Percentiles rank a stretch among this genome's conserved stretches.
phyloP scores from a whole-genome alignment of 1,140 invertebrate species.

The Amphibalanus amphitrite region DNA sequence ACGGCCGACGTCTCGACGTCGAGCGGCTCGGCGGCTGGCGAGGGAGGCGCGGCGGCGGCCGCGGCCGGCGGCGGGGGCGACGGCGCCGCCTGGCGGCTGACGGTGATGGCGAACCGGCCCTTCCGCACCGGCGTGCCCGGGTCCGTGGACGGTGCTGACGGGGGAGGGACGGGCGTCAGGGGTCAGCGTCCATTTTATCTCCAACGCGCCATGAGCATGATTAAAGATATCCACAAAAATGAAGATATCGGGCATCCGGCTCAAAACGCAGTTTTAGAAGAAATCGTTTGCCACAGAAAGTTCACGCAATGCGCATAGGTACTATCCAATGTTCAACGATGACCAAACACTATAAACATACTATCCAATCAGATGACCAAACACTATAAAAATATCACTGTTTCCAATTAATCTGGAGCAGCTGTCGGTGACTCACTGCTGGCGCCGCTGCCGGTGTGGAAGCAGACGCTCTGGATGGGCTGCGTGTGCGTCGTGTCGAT shows the following conservation, averaged over 20 bases:
- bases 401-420: too few relatives aligned
- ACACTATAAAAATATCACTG: too few relatives aligned
- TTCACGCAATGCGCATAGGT: too few relatives aligned
- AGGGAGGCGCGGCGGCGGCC: background rate
- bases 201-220: too few relatives aligned
- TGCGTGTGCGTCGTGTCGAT: background rate
- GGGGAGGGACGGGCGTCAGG: background rate
- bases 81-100: background rate
- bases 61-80: background rate
- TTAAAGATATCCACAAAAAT: too few relatives aligned
- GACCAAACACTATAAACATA: too few relatives aligned
- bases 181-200: too few relatives aligned
- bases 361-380: too few relatives aligned
- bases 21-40: background rate
- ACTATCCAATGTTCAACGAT: too few relatives aligned
- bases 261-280: too few relatives aligned
- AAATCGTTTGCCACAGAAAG: too few relatives aligned
- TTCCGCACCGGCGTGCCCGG: background rate
- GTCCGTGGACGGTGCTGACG: background rate
- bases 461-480: background rate
- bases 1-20: background rate
- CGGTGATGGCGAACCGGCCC: background rate
- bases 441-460: background rate
- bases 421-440: background rate
- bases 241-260: too few relatives aligned